Percentiles rank a stretch among this genome's conserved stretches.
Conservation (phyloP, 2,797 vertebrate species). For the Spea hammondii region DNA sequence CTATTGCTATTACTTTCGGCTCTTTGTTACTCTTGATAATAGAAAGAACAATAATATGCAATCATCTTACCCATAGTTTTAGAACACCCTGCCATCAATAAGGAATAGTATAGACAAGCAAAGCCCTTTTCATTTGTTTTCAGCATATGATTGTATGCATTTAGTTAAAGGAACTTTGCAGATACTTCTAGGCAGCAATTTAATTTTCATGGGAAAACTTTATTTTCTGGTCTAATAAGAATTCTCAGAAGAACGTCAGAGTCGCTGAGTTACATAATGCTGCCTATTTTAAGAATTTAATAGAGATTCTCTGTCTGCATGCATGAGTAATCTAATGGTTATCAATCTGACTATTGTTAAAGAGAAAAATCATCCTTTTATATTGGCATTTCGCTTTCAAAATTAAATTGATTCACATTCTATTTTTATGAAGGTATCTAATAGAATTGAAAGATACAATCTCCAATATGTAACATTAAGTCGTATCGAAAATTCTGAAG, state of each 20-base stretch:
- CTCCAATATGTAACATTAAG: neutral
- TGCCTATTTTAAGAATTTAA: conserved; percentile 32
- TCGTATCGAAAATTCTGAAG: neutral
- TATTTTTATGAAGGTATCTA: neutral
- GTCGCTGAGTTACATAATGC: conserved; percentile 17
- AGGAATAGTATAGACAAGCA: too few species aligned
- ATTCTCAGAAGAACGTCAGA: neutral
- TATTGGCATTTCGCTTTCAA: neutral
- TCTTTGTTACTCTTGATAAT: too few species aligned
- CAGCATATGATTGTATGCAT: too few species aligned
- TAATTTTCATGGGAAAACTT: neutral
- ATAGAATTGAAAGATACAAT: neutral
- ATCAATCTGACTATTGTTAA: neutral
- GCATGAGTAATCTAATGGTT: conserved; percentile 25
- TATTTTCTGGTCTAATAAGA: neutral
- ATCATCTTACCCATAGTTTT: too few species aligned
- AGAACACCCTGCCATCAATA: too few species aligned
- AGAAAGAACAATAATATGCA: too few species aligned
- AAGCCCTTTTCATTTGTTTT: neutral
- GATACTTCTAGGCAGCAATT: too few species aligned
- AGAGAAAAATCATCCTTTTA: neutral
- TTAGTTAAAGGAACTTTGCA: too few species aligned
- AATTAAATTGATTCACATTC: neutral
- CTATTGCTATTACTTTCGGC: too few species aligned
- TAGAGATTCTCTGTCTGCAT: conserved; percentile 18